Evolutionary conservation across 1,140 invertebrate species (phyloP), one percentile per base, ranked within the genome.

Genomic region (Trichonephila inaurata): DNA sequence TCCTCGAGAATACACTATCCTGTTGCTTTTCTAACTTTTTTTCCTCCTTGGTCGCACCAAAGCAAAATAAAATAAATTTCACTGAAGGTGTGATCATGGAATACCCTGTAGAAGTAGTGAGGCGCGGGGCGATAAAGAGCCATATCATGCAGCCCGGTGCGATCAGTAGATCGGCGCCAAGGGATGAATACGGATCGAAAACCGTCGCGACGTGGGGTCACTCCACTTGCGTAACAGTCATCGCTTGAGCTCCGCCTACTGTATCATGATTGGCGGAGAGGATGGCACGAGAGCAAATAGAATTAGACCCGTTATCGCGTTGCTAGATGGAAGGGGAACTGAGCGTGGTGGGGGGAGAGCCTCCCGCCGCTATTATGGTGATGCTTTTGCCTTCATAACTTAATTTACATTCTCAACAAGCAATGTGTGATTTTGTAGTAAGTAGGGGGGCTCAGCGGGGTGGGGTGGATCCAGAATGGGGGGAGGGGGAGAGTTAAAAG

Each of bases 351-450:
- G 24, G 88, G 64, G 51, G 24, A 90, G 21, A 85, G 90, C 90
- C 51, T 85, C 44, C 82, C 82, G 91, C 91, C 82, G 66, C 86
- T 93, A 93, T 93, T 93, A 87, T 93, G 92, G 92, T 89, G 92
- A 93, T 93, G 92, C 92, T 93, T 93, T 93, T 93, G 92, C 92
- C 60, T 88, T 69, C 92, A 88, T 93, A 93, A 93, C 92, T 93
- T 93, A 93, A 93, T 93, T 93, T 93, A 93, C 92, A 93, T 93
- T 93, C 92, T 93, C 92, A 93, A 93, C 92, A 44, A 93, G 92
- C 83, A 93, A 77, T 88, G 92, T 88, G 92, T 93, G 92, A 93
- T 93, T 93, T 93, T 61, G 66, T 33, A 87, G 82, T 86, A 92
- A 92, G 91, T 92, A 88, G 92, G 85, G 85, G 85, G 83, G 60